phyloP scores from a whole-genome alignment of 2,888 invertebrate species.

The Eudemis profundana region DNA sequence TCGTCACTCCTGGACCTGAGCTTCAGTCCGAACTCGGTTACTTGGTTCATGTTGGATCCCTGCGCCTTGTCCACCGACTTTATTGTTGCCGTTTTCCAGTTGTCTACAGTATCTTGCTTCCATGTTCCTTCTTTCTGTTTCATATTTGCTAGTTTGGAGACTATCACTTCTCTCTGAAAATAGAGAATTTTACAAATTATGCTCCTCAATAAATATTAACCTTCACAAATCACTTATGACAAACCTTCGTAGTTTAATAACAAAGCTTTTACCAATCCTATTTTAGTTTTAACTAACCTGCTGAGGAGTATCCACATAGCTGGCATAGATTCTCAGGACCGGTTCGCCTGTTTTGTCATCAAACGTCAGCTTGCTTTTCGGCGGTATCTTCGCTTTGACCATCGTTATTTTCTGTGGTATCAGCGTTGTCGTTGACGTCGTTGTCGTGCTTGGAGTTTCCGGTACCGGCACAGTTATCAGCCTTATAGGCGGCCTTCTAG shows the following conservation, averaged over 20 bases:
- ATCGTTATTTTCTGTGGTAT: slow-evolving; percentile 60
- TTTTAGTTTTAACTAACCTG: slow-evolving; percentile 60
- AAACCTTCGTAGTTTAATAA: too few species aligned
- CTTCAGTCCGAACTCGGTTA: slow-evolving; percentile 73
- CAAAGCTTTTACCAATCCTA: not conserved
- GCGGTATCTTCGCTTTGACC: slow-evolving; percentile 76
- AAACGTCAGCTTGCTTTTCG: slow-evolving; percentile 75
- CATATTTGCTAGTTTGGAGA: slow-evolving; percentile 65
- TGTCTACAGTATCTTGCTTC: slow-evolving; percentile 60
- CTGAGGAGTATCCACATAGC: slow-evolving; percentile 69
- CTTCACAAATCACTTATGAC: too few species aligned
- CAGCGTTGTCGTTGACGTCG: slow-evolving; percentile 50
- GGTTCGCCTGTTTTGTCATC: slow-evolving; percentile 80
- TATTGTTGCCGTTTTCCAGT: slow-evolving; percentile 62
- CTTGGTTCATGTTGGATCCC: slow-evolving; percentile 64
- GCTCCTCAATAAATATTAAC: too few species aligned
- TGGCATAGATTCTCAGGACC: slow-evolving; percentile 84
- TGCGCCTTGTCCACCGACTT: slow-evolving; percentile 63
- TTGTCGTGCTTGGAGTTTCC: slow-evolving; percentile 52
- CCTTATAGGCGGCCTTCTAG: slow-evolving; percentile 70
- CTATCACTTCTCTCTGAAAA: slow-evolving; percentile 71
- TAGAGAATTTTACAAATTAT: not conserved
- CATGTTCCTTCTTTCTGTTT: slow-evolving; percentile 63
- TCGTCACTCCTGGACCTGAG: slow-evolving; percentile 72
- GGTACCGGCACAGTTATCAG: slow-evolving; percentile 66